Evolutionary conservation across 2,113 vertebrate species (phyloP), one percentile per base, ranked within the genome.

Genomic region (Zingel zingel): DNA sequence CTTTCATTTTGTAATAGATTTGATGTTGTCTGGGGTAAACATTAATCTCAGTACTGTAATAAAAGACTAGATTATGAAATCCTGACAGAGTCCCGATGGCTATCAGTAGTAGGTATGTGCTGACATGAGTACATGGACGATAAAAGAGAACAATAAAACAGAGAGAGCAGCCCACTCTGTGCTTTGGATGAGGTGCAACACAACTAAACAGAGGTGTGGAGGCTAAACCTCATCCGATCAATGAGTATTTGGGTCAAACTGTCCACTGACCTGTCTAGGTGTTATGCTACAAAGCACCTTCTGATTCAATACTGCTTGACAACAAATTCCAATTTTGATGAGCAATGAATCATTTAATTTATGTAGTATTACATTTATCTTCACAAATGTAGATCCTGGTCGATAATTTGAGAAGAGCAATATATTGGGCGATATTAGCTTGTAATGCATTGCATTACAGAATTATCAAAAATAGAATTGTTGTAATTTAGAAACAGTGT

Each of bases 131-230:
- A 73, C 66, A 89, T 68, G 80, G 50, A 77, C 45, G 59, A 66
- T 73, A 68, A 91, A 90, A 66, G 84, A 91, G 83, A 77, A 91
- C 87, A 93, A 93, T 90, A 90, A 88, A 92, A 91, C 68, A 77
- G 88, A 70, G 56, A 70, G 79, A 63, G 76, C 47, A 66, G 72
- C 58, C 47, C 58, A 70, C 56, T 19, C 77, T 70, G 56, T 76
- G 87, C 79, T 70, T 47, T 74, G 57, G 54, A 16, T 25, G 57
- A 83, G 61, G 72, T 54, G 62, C 78, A 73, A 53, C 58, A 67
- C 69, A 76, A 39, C 77, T 73, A 27, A 76, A 83, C 43, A 77
- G 68, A 87, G 33, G 74, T 79, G 73, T 61, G 45, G 50, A 72
- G 53, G 21, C 62, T 58, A 15, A 76, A 67, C 51, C 48, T 78